phyloP scores from a whole-genome alignment of 2,113 vertebrate species.

The Pipa parva region DNA sequence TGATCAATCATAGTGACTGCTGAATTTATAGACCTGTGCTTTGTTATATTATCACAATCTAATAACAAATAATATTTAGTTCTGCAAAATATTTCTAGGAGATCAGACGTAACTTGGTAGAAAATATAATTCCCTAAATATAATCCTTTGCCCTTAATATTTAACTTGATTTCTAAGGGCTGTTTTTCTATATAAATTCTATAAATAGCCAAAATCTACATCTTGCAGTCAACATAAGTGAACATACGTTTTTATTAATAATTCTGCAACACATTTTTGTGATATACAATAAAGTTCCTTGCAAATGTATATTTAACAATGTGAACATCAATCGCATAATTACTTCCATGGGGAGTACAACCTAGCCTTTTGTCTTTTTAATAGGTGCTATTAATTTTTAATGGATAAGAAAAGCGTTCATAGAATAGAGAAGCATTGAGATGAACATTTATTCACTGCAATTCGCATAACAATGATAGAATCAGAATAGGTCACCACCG shows the following conservation, averaged over 20 bases:
- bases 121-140: too few relatives aligned
- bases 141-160: too few relatives aligned
- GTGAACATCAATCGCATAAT: slow-evolving; percentile 55
- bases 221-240: background rate
- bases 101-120: too few relatives aligned
- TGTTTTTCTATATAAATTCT: too few relatives aligned
- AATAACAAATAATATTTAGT: too few relatives aligned
- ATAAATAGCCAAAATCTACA: background rate
- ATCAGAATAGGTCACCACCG: slow-evolving; percentile 20
- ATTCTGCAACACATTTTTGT: slow-evolving; percentile 55
- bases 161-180: too few relatives aligned
- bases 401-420: slow-evolving; percentile 47
- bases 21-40: too few relatives aligned
- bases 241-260: slow-evolving; percentile 48
- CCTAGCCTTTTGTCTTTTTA: slow-evolving; percentile 56
- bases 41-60: too few relatives aligned
- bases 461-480: slow-evolving; percentile 23
- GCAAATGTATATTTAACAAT: slow-evolving; percentile 54
- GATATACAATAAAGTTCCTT: slow-evolving; percentile 50
- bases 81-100: too few relatives aligned
- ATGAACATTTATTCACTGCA: slow-evolving; percentile 50
- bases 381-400: slow-evolving; percentile 53
- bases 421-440: slow-evolving; percentile 43
- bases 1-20: too few relatives aligned
- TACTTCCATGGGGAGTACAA: slow-evolving; percentile 57